Evolutionary conservation across 2,888 invertebrate species (phyloP).

Genomic region (Mallateleia sp.): DNA sequence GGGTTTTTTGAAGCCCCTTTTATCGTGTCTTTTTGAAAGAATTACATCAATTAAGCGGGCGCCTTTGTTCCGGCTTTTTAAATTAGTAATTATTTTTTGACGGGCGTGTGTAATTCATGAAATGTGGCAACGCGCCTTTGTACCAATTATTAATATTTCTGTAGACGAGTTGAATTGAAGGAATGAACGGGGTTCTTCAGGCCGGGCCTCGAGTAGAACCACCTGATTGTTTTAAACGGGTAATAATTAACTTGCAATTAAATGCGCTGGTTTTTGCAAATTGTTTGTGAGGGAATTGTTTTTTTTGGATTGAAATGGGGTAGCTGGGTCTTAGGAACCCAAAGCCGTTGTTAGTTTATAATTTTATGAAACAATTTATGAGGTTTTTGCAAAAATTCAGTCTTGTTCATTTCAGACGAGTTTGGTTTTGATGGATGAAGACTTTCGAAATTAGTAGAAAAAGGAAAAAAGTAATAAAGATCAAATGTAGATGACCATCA

Average conservation of each 20-base stretch:
- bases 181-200: slow-evolving; percentile 50
- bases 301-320: too few relatives aligned
- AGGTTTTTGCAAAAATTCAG: too few relatives aligned
- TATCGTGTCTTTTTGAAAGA: slow-evolving; percentile 62
- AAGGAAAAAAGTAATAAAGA: too few relatives aligned
- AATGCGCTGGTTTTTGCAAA: too few relatives aligned
- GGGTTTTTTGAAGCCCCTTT: slow-evolving; percentile 53
- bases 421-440: too few relatives aligned
- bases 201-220: slow-evolving; percentile 12
- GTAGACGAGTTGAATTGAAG: slow-evolving; percentile 37
- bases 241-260: neutral
- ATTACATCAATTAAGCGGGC: slow-evolving; percentile 70
- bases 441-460: too few relatives aligned
- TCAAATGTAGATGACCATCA: too few relatives aligned
- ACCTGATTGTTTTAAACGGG: slow-evolving; percentile 7
- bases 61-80: slow-evolving; percentile 67
- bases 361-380: too few relatives aligned
- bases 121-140: slow-evolving; percentile 39
- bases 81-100: slow-evolving; percentile 73
- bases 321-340: too few relatives aligned
- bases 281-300: too few relatives aligned
- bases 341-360: too few relatives aligned
- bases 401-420: too few relatives aligned
- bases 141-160: slow-evolving; percentile 64
- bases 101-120: slow-evolving; percentile 63